These are phyloP conservation scores for Lindbergichthys nudifrons DNA, from an alignment of 2,797 vertebrate genomes.

Conservation along the genomic window DNA sequence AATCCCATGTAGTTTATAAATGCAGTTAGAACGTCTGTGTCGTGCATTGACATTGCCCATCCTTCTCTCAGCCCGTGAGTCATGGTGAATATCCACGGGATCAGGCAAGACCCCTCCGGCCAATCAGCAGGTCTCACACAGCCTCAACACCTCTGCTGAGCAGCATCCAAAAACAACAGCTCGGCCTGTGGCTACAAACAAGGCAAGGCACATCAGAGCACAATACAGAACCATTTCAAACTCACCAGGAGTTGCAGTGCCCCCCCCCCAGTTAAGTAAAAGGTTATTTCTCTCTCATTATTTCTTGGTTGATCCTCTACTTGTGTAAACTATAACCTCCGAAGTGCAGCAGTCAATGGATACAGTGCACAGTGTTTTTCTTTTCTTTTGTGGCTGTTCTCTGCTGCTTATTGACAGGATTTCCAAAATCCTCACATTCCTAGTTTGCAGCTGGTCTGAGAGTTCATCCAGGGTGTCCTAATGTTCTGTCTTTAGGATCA, in stretches of 20 bases:
- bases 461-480: constrained; percentile 52
- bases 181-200: constrained; percentile 70
- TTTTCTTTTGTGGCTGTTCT: constrained; percentile 25
- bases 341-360: constrained; percentile 52
- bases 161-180: constrained; percentile 56
- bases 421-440: constrained; percentile 43
- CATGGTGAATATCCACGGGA: constrained; percentile 39
- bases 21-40: not conserved
- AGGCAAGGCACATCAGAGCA: constrained; percentile 49
- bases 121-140: constrained; percentile 58
- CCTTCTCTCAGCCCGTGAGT: constrained; percentile 30
- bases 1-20: not conserved
- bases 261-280: constrained; percentile 37
- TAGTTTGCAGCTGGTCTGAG: constrained; percentile 50
- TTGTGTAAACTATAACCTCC: constrained; percentile 48
- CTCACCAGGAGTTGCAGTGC: constrained; percentile 38
- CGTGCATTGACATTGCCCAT: constrained; percentile 1
- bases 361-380: constrained; percentile 10
- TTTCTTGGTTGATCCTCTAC: constrained; percentile 54
- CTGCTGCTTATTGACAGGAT: constrained; percentile 31
- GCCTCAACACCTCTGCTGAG: constrained; percentile 65
- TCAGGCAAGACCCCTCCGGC: constrained; percentile 52
- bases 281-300: constrained; percentile 76
- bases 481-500: constrained; percentile 57
- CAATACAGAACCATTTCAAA: constrained; percentile 56